Conservation (phyloP, 2,888 invertebrate species). For the Chamaedrilus cognettii region DNA sequence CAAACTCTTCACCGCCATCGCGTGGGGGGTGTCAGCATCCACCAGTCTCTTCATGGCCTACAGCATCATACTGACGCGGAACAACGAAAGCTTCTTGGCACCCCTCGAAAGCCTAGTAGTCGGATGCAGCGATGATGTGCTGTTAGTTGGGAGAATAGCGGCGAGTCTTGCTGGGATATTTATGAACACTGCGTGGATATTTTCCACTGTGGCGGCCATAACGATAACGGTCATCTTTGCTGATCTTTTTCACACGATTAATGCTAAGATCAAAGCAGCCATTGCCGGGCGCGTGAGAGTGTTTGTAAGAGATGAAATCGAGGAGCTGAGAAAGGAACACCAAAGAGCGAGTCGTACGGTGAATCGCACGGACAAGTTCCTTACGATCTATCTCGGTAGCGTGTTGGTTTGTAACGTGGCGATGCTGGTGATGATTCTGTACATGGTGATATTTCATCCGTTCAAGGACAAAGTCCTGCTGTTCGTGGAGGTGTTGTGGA, state of each 20-base stretch:
- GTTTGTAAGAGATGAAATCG: background rate
- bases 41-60: constrained; percentile 2
- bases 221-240: background rate
- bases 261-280: background rate
- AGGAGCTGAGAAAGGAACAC: background rate
- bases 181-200: background rate
- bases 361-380: background rate
- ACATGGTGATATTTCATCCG: constrained; percentile 1
- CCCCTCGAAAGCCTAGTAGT: background rate
- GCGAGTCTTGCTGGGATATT: background rate
- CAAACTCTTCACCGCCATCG: background rate
- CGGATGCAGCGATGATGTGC: background rate
- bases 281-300: background rate
- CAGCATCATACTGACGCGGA: background rate
- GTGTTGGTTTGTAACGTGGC: background rate
- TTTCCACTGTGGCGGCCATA: background rate
- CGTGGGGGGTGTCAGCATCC: background rate
- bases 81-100: background rate
- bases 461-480: background rate
- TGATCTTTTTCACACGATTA: background rate
- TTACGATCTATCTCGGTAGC: background rate
- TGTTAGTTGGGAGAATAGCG: background rate
- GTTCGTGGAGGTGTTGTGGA: background rate
- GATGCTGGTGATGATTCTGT: constrained; percentile 2
- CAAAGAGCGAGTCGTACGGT: background rate